Percentiles rank a stretch among this genome's conserved stretches.
These are phyloP conservation scores for Eciton burchellii DNA, from an alignment of 1,140 invertebrate species.

Conservation along the genomic window DNA sequence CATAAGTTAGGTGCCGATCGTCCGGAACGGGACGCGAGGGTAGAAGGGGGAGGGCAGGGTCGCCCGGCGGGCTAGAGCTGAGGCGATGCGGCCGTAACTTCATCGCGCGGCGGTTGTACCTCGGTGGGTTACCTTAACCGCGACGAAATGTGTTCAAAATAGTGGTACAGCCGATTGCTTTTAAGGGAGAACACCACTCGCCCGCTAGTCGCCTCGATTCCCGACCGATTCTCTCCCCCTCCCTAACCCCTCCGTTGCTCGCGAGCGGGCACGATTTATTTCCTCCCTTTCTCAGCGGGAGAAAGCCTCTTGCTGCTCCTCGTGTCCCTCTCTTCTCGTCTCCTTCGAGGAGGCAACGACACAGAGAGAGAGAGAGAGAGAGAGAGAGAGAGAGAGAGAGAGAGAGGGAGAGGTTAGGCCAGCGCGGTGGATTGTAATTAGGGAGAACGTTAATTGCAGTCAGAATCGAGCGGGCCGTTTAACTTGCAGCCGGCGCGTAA, in stretches of 20 bases:
- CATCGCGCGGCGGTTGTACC: constrained; percentile 75
- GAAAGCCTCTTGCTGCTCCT: constrained; percentile 31
- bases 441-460: constrained; percentile 64
- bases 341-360: constrained; percentile 42
- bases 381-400: no score
- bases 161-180: constrained; percentile 82
- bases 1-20: constrained; percentile 70
- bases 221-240: not conserved
- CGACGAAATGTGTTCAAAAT: constrained; percentile 79
- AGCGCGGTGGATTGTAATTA: constrained; percentile 63
- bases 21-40: no score
- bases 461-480: constrained; percentile 40
- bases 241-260: not conserved
- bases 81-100: constrained; percentile 73
- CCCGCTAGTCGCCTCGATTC: constrained; percentile 56
- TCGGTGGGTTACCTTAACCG: constrained; percentile 61
- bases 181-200: constrained; percentile 79
- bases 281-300: constrained; percentile 11
- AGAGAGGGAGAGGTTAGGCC: constrained; percentile 61
- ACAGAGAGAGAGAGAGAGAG: no score
- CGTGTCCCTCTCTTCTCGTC: constrained; percentile 42
- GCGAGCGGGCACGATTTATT: constrained; percentile 51
- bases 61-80: not conserved
- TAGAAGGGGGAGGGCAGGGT: no score
- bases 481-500: constrained; percentile 58